Conservation (phyloP, 2,797 vertebrate species). For the Anguilla pacifica region DNA sequence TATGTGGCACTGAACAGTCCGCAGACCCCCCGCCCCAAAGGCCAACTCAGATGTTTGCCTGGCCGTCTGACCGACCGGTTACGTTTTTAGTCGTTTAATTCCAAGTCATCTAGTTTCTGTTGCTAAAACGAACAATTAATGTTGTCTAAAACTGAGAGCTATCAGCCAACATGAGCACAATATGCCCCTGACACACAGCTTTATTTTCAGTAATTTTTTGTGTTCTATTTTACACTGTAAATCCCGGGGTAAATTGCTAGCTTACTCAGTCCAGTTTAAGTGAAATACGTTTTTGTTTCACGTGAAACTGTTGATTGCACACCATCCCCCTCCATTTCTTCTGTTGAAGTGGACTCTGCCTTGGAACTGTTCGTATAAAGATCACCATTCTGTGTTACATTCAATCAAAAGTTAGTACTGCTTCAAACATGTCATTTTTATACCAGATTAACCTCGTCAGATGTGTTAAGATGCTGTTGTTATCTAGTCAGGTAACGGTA, state of each 20-base stretch:
- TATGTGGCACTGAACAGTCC: not conserved
- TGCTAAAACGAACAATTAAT: not conserved
- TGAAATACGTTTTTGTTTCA: constrained; percentile 3
- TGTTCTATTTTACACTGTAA: not conserved
- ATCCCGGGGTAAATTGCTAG: not conserved
- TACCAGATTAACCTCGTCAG: not conserved
- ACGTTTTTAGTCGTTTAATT: not conserved
- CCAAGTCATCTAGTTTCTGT: not conserved
- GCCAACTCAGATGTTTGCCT: not conserved
- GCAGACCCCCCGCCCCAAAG: not conserved
- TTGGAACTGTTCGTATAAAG: not conserved
- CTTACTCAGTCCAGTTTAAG: constrained; percentile 9
- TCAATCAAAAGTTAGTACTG: constrained; percentile 36
- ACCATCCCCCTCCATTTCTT: not conserved
- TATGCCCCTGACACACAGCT: not conserved
- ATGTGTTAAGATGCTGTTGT: not conserved
- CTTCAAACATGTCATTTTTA: not conserved
- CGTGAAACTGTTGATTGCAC: constrained; percentile 17
- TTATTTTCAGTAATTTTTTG: not conserved
- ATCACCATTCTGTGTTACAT: constrained; percentile 41
- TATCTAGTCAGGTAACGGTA: not conserved
- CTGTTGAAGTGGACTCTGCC: constrained; percentile 3
- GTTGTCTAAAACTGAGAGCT: not conserved
- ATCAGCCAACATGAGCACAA: not conserved
- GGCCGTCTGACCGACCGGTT: constrained; percentile 1